Conservation (phyloP, 2,888 invertebrate species). For the Volucella bombylans region DNA sequence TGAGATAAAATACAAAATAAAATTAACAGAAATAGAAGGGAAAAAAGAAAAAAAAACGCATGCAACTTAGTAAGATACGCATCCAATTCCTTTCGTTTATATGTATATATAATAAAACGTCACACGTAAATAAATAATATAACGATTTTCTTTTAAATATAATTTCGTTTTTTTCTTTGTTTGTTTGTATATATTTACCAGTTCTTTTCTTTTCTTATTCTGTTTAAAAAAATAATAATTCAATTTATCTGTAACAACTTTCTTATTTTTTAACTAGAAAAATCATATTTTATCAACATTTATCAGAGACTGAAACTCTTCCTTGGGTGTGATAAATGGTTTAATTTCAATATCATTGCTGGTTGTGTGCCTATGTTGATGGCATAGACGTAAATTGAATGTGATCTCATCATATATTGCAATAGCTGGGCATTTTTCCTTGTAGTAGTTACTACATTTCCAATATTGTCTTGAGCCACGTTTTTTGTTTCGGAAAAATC, state of each 20-base stretch:
- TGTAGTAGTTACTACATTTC: slow-evolving; percentile 83
- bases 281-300: slow-evolving; percentile 62
- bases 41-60: neutral
- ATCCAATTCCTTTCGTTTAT: neutral
- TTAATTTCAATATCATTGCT: slow-evolving; percentile 81
- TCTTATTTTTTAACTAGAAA: slow-evolving; percentile 37
- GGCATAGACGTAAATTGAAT: slow-evolving; percentile 80
- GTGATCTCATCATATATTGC: slow-evolving; percentile 82
- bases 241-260: slow-evolving; percentile 33
- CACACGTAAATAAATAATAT: slow-evolving; percentile 4
- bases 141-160: neutral
- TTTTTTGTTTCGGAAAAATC: slow-evolving; percentile 82
- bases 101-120: slow-evolving; percentile 28
- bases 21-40: neutral
- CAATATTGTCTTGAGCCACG: slow-evolving; percentile 82
- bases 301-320: slow-evolving; percentile 41
- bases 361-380: slow-evolving; percentile 81
- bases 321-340: slow-evolving; percentile 75
- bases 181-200: slow-evolving; percentile 56
- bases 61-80: slow-evolving; percentile 20
- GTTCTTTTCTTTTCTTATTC: slow-evolving; percentile 40
- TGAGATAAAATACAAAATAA: neutral
- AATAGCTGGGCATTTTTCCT: slow-evolving; percentile 82
- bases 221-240: slow-evolving; percentile 49
- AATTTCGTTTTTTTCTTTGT: neutral